A percentile compares a stretch with the other conserved stretches of the same genome.
Conservation (phyloP, 2,797 vertebrate species). For the Neomorphus geoffroyi region DNA sequence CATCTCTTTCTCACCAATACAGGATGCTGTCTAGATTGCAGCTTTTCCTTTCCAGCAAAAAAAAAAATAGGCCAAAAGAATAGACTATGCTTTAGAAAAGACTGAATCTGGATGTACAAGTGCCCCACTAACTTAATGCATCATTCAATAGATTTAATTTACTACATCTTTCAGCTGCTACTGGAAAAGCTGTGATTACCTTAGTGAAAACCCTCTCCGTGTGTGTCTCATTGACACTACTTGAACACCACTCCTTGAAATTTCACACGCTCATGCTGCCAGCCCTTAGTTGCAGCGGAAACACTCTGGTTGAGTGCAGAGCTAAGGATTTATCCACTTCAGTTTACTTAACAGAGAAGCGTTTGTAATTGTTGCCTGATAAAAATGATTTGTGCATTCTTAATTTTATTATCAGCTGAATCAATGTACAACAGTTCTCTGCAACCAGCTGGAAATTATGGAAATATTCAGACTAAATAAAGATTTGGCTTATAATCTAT, state of each 20-base stretch:
- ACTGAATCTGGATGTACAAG: background rate
- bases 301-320: background rate
- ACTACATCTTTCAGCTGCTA: background rate
- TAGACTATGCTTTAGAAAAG: background rate
- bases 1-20: background rate
- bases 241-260: background rate
- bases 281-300: background rate
- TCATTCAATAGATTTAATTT: background rate
- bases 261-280: background rate
- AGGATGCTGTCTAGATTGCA: background rate
- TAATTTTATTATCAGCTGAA: constrained; percentile 20
- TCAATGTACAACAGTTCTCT: constrained; percentile 34
- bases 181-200: background rate
- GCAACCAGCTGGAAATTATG: constrained; percentile 28
- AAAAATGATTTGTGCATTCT: background rate
- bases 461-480: constrained; percentile 42
- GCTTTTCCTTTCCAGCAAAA: background rate
- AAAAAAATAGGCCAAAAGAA: background rate
- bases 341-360: background rate
- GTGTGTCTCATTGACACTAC: background rate
- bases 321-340: background rate
- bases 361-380: constrained; percentile 5
- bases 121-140: background rate
- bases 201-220: background rate
- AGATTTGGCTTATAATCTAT: constrained; percentile 18